Evolutionary conservation across 2,888 invertebrate species (phyloP).

Genomic region (Fragum whitleyi): DNA sequence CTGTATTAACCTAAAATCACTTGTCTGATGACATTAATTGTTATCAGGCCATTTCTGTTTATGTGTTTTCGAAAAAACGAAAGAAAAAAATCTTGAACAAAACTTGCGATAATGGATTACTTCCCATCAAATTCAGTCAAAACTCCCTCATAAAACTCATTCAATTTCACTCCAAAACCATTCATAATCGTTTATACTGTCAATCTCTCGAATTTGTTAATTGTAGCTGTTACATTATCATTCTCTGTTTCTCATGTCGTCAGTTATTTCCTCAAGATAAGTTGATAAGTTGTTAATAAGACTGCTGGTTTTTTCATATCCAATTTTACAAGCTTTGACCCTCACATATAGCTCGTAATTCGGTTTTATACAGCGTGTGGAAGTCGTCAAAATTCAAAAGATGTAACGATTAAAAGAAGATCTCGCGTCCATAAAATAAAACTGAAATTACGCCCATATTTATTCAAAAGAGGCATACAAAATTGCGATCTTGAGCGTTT

Average conservation of each 20-base stretch:
- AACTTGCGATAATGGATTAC: too few species aligned
- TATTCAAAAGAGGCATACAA: neutral
- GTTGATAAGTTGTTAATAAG: conserved; percentile 20
- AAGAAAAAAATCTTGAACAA: too few species aligned
- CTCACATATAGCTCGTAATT: neutral
- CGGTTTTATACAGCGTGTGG: neutral
- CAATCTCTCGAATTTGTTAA: too few species aligned
- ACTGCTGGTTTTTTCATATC: conserved; percentile 13
- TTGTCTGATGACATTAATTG: too few species aligned
- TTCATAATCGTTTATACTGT: too few species aligned
- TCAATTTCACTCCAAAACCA: too few species aligned
- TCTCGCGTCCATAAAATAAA: neutral
- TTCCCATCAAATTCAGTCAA: too few species aligned
- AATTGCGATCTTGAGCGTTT: neutral
- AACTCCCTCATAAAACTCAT: too few species aligned
- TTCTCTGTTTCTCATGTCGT: neutral
- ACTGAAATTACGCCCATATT: conserved; percentile 4
- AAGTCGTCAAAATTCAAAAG: conserved; percentile 10
- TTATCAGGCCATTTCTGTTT: too few species aligned
- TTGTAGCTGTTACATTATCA: too few species aligned
- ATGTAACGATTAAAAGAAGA: neutral
- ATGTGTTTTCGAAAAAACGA: too few species aligned
- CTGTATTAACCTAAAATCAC: too few species aligned
- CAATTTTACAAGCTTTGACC: neutral
- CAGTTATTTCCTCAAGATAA: neutral